phyloP scores from a whole-genome alignment of 2,113 vertebrate species.

The Apteryx owenii region DNA sequence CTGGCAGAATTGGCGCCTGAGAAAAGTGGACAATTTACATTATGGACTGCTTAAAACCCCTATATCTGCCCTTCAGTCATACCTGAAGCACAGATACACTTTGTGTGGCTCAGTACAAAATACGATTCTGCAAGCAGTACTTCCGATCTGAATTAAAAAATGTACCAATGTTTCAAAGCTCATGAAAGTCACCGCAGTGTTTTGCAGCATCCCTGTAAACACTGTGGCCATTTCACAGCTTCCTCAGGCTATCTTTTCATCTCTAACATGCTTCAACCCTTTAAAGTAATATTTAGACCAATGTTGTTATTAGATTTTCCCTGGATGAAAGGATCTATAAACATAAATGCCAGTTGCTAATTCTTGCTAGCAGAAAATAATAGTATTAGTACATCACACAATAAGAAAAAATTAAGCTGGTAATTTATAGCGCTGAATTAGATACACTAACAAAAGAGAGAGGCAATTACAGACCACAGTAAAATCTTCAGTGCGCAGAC shows the following conservation, averaged over 20 bases:
- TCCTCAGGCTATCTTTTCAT: conserved; percentile 44
- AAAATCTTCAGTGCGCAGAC: conserved; percentile 35
- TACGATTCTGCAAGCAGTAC: not conserved
- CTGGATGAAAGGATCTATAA: conserved; percentile 52
- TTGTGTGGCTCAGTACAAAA: not conserved
- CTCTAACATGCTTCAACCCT: conserved; percentile 8
- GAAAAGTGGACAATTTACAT: not conserved
- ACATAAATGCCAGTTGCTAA: conserved; percentile 56
- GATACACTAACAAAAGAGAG: conserved; percentile 48
- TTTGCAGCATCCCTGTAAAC: conserved; percentile 25
- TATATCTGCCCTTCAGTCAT: not conserved
- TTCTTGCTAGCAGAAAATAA: conserved; percentile 56
- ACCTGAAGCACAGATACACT: not conserved
- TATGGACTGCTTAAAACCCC: rapidly evolving
- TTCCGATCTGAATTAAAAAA: not conserved
- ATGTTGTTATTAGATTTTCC: conserved; percentile 58
- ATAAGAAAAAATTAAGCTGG: conserved; percentile 61
- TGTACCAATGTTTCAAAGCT: not conserved
- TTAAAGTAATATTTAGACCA: conserved; percentile 47
- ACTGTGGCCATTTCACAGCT: conserved; percentile 7
- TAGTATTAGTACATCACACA: conserved; percentile 53
- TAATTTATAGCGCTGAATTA: conserved; percentile 66
- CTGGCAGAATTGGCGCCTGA: rapidly evolving
- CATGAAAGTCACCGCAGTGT: not conserved
- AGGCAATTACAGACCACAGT: conserved; percentile 50